Conservation (phyloP, 2,888 invertebrate species). For the Chalcis sispes region DNA sequence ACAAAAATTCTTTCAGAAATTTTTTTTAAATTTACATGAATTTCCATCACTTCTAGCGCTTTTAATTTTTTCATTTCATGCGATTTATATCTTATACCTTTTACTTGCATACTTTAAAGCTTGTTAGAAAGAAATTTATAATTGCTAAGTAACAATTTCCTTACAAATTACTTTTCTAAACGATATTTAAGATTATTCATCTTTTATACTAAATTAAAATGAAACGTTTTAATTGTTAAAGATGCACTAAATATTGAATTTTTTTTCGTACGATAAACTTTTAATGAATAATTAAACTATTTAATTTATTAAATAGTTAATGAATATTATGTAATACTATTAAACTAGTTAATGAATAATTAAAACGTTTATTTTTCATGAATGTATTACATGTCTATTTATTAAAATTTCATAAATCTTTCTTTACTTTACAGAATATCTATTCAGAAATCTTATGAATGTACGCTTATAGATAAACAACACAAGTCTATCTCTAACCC, state of each 20-base stretch:
- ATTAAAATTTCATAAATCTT: slow-evolving; percentile 6
- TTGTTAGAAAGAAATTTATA: slow-evolving; percentile 14
- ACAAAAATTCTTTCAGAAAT: too few species aligned
- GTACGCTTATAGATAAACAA: slow-evolving; percentile 11
- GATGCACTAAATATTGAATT: too few species aligned
- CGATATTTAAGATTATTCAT: slow-evolving; percentile 19
- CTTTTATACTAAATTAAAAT: not conserved
- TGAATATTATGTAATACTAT: not conserved
- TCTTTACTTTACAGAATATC: slow-evolving; percentile 32
- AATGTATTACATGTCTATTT: slow-evolving; percentile 1
- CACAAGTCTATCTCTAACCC: not conserved
- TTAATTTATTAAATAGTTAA: too few species aligned
- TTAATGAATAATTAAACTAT: too few species aligned
- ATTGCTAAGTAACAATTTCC: not conserved
- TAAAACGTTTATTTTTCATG: not conserved
- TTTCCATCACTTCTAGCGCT: too few species aligned
- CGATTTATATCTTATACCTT: too few species aligned
- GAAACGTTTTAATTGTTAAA: not conserved
- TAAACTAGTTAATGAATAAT: not conserved
- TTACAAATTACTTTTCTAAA: slow-evolving; percentile 5
- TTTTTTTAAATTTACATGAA: too few species aligned
- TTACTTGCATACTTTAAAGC: too few species aligned
- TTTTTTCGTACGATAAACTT: too few species aligned
- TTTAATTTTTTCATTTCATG: too few species aligned
- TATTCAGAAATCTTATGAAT: slow-evolving; percentile 31